Base-by-base conservation (phyloP, 2,888 invertebrate species). In the Phyto melanocephala region DNA sequence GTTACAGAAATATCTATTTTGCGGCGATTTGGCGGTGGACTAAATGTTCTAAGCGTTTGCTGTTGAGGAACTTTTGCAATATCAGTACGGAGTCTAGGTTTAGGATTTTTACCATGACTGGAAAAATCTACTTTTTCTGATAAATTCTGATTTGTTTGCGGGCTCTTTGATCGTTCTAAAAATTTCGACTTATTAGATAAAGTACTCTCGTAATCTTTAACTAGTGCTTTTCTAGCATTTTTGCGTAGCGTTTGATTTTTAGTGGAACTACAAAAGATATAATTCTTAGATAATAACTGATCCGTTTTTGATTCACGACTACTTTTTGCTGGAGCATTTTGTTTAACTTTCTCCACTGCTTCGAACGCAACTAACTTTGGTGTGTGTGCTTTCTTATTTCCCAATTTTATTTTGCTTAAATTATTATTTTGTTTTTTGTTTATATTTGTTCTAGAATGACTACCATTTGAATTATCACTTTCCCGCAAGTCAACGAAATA, bases 21-120 rank as follows among this genome's bases (percentile, higher is more conserved):
- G 6, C 78, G 68, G 11, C 80, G 33, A 33, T 84, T 86, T 3
- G 81, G 40, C 35, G 85, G 42, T 10, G 89, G 88, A 83, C 88
- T 89, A 11, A 86, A 68, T n/a, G 86, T 84, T 33, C 89, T 86
- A 58, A 86, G 68, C 45, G 86, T 86, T 28, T 82, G 76, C 58
- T 87, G 88, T 60, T 86, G 86, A 13, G 90, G 88, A 60, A 88
- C 85, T 83, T 71, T 84, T 0, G 89, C 88, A 2, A 90, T 86
- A 79, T 89, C 89, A n/a, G 90, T 89, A 63, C 86, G 86, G 1
- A 87, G 84, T 56, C 89, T 85, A 0, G 88, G 87, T 45, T 86
- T 86, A 5, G 88, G 88, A 3, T 87, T 88, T 13, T 86, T 87
- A 5, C 88, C 86, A 1, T 86, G 86, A 72, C 88, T 89, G 35